Evolutionary conservation across 2,888 invertebrate genomes (phyloP).

Genomic region (Latrodectus elegans): DNA sequence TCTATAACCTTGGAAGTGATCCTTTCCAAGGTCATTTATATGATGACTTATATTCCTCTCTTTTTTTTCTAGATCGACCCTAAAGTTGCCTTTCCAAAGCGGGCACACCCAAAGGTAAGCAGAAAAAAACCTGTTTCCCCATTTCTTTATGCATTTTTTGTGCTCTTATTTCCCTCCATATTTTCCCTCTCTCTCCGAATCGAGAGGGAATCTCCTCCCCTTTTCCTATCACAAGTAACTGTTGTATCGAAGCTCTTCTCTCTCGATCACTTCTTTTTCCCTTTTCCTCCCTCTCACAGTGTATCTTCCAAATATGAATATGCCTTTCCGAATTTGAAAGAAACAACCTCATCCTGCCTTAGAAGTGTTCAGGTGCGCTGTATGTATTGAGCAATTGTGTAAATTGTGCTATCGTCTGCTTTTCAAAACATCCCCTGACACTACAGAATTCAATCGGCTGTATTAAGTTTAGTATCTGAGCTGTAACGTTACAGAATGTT

Average conservation of each 20-base stretch:
- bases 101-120: constrained; percentile 98
- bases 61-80: constrained; percentile 91
- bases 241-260: background rate
- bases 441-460: no score
- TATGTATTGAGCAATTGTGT: no score
- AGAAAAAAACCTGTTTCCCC: constrained; percentile 14
- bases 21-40: constrained; percentile 22
- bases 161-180: background rate
- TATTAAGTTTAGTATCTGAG: no score
- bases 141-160: background rate
- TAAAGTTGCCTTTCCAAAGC: constrained; percentile 99
- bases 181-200: background rate
- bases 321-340: background rate
- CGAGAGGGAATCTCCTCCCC: no score
- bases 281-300: background rate
- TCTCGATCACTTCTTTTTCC: background rate
- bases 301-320: background rate
- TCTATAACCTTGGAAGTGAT: background rate
- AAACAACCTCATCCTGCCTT: no score
- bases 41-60: constrained; percentile 14
- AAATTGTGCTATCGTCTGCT: no score
- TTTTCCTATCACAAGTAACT: no score
- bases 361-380: no score
- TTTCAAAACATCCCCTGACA: no score
- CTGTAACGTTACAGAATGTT: no score